These are phyloP conservation scores for Musca vetustissima DNA, from an alignment of 1,140 invertebrate genomes.

Conservation along the genomic window DNA sequence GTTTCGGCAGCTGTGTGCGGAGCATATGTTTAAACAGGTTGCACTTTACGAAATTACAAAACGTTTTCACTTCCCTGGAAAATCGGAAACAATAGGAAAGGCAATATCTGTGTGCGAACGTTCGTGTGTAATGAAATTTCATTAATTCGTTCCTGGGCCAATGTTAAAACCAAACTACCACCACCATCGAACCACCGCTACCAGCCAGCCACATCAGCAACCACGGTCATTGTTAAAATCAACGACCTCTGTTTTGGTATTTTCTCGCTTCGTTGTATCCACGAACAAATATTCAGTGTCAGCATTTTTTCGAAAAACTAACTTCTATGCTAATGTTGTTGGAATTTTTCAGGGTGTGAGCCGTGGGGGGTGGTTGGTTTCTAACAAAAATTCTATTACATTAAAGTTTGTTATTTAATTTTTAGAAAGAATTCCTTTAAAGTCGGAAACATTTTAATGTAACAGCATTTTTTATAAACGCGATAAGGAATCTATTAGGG, in stretches of 20 bases:
- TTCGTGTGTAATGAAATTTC: constrained; percentile 16
- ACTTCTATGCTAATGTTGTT: too few relatives aligned
- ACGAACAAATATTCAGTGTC: neutral
- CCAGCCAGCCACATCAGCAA: neutral
- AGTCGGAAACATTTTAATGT: neutral
- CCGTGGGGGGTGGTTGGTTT: neutral
- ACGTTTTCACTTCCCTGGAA: constrained; percentile 10
- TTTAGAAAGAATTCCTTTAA: neutral
- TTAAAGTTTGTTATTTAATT: constrained; percentile 8
- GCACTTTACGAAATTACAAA: constrained; percentile 24
- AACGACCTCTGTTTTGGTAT: too few relatives aligned
- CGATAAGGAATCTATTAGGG: too few relatives aligned
- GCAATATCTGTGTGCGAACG: neutral
- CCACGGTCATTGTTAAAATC: too few relatives aligned
- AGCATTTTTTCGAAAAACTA: neutral
- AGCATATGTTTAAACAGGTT: constrained; percentile 25
- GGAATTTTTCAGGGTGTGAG: neutral
- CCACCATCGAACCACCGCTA: neutral
- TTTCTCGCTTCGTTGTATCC: too few relatives aligned
- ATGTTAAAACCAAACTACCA: constrained; percentile 2
- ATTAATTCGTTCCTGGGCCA: constrained; percentile 3
- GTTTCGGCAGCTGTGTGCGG: neutral
- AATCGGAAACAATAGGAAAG: neutral
- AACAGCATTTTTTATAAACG: too few relatives aligned
- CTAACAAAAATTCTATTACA: constrained; percentile 10